A percentile compares a stretch with the other conserved stretches of the same genome.
Conservation (phyloP, 2,797 vertebrate genomes). For the Propithecus deckenii region DNA sequence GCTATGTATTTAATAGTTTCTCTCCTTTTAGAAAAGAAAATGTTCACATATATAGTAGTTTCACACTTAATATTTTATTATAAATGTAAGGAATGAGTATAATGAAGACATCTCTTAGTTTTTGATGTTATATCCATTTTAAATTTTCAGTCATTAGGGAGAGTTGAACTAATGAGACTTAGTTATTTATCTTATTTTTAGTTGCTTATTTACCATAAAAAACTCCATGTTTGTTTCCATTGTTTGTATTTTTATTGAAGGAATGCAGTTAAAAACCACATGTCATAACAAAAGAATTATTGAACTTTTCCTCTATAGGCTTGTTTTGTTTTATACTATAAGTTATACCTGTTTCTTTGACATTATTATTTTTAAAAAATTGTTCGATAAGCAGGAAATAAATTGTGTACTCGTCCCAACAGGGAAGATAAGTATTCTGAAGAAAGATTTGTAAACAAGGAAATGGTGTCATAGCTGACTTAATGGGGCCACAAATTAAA, state of each 20-base stretch:
- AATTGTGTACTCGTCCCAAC: conserved; percentile 28
- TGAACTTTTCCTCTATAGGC: conserved; percentile 22
- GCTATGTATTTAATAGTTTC: background rate
- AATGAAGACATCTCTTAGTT: background rate
- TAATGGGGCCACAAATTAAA: conserved; percentile 38
- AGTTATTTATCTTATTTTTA: background rate
- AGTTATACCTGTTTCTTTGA: conserved; percentile 39
- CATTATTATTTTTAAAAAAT: conserved; percentile 51
- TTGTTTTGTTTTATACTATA: conserved; percentile 48
- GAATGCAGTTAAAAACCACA: background rate
- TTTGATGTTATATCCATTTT: conserved; percentile 47
- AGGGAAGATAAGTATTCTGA: conserved; percentile 49
- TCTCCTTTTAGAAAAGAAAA: conserved; percentile 27
- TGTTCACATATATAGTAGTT: background rate
- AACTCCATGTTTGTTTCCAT: conserved; percentile 1
- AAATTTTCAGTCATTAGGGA: conserved; percentile 19
- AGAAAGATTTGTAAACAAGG: conserved; percentile 49
- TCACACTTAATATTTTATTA: conserved; percentile 38
- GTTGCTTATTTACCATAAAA: conserved; percentile 2
- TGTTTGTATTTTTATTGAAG: conserved; percentile 28
- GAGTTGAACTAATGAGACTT: background rate
- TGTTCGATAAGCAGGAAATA: conserved; percentile 35
- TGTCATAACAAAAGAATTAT: conserved; percentile 9
- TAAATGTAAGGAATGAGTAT: conserved; percentile 11
- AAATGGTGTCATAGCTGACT: conserved; percentile 51